These are phyloP conservation scores for Pseudomugil gertrudae DNA, from an alignment of 2,797 vertebrate genomes.

Conservation along the genomic window DNA sequence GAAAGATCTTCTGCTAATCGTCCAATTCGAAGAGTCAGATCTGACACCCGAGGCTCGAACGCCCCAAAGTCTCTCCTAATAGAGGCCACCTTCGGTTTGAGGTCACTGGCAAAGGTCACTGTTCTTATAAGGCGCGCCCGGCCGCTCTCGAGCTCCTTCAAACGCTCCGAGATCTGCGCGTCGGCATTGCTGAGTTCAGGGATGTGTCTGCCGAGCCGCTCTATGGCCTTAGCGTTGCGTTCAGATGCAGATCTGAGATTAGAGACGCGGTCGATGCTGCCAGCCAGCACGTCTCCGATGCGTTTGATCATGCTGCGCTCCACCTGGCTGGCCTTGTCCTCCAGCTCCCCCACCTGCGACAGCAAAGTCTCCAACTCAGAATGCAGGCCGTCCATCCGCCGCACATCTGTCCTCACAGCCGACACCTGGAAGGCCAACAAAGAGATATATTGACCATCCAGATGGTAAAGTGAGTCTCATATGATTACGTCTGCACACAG, in stretches of 20 bases:
- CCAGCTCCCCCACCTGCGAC: slow-evolving; percentile 82
- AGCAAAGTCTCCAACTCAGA: slow-evolving; percentile 85
- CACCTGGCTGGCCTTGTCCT: slow-evolving; percentile 82
- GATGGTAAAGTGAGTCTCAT: too few species aligned
- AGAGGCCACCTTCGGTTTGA: slow-evolving; percentile 90
- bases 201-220: slow-evolving; percentile 73
- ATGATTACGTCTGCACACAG: too few species aligned
- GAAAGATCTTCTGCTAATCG: slow-evolving; percentile 85
- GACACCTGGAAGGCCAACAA: slow-evolving; percentile 71
- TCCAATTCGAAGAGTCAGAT: slow-evolving; percentile 90
- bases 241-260: slow-evolving; percentile 81
- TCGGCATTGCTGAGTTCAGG: slow-evolving; percentile 80
- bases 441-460: too few species aligned
- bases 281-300: slow-evolving; percentile 88
- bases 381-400: slow-evolving; percentile 90
- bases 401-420: slow-evolving; percentile 89
- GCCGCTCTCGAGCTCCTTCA: slow-evolving; percentile 87
- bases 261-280: slow-evolving; percentile 88
- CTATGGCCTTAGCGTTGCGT: slow-evolving; percentile 83
- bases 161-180: slow-evolving; percentile 73
- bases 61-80: slow-evolving; percentile 87
- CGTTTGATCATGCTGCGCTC: slow-evolving; percentile 85
- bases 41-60: slow-evolving; percentile 87
- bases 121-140: slow-evolving; percentile 89
- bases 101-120: slow-evolving; percentile 88